A percentile compares a stretch with the other conserved stretches of the same genome.
Conservation (phyloP, 2,113 vertebrate genomes). For the Neogale vison region DNA sequence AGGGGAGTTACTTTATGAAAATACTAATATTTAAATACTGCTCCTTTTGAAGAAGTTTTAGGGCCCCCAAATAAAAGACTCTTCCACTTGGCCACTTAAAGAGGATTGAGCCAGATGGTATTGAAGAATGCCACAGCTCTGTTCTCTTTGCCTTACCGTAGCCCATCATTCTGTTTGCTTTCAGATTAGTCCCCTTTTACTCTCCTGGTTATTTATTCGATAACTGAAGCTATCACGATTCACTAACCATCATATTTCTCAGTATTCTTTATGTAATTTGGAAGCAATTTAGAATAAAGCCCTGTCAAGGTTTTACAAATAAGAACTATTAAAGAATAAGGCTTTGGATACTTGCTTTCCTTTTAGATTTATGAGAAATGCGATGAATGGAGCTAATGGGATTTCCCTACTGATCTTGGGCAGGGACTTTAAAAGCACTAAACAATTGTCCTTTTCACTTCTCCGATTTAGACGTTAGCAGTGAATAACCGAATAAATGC, state of each 20-base stretch:
- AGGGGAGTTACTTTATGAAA: slow-evolving; percentile 38
- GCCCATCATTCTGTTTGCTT: slow-evolving; percentile 55
- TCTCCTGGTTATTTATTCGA: slow-evolving; percentile 69
- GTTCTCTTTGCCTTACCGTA: slow-evolving; percentile 31
- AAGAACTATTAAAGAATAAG: slow-evolving; percentile 78
- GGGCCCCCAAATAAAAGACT: slow-evolving; percentile 51
- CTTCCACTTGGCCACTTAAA: slow-evolving; percentile 61
- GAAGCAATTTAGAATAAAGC: slow-evolving; percentile 81
- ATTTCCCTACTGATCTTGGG: slow-evolving; percentile 82
- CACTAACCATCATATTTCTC: slow-evolving; percentile 81
- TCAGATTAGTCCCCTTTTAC: slow-evolving; percentile 68
- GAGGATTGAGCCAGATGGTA: slow-evolving; percentile 70
- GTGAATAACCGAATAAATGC: slow-evolving; percentile 57
- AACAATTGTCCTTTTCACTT: slow-evolving; percentile 79
- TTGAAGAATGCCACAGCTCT: slow-evolving; percentile 54
- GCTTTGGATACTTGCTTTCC: slow-evolving; percentile 78
- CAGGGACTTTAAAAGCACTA: slow-evolving; percentile 73
- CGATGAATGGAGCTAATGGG: slow-evolving; percentile 78
- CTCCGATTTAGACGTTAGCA: slow-evolving; percentile 69
- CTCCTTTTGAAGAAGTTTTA: slow-evolving; percentile 68
- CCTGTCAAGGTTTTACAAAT: slow-evolving; percentile 81
- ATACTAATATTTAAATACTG: slow-evolving; percentile 74
- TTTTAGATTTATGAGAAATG: slow-evolving; percentile 79
- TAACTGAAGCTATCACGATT: slow-evolving; percentile 68
- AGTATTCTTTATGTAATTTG: slow-evolving; percentile 77